Conservation (phyloP, 2,113 vertebrate species). For the Campylorhamphus procurvoides region DNA sequence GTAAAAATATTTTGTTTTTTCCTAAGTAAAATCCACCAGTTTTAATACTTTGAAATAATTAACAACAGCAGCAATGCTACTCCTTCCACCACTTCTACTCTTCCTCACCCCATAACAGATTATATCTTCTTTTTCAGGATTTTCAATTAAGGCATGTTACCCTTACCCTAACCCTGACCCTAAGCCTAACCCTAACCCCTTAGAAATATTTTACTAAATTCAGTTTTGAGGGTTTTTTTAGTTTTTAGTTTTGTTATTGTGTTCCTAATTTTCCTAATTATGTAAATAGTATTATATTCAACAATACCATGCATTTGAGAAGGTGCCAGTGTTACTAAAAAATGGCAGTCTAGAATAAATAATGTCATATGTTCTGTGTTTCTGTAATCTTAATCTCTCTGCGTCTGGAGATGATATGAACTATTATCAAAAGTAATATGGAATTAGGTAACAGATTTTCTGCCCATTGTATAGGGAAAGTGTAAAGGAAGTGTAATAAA, state of each 20-base stretch:
- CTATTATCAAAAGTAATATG: background rate
- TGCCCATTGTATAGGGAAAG: background rate
- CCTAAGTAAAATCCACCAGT: background rate
- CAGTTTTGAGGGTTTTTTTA: background rate
- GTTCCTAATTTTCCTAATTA: background rate
- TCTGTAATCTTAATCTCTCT: background rate
- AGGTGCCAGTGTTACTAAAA: background rate
- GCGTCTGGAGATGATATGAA: background rate
- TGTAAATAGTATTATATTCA: background rate
- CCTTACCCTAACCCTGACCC: too few species aligned
- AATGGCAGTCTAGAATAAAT: background rate
- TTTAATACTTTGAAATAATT: background rate
- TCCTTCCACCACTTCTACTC: background rate
- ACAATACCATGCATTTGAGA: background rate
- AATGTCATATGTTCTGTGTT: background rate
- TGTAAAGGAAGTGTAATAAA: background rate
- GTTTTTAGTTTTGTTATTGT: background rate
- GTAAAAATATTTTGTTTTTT: background rate
- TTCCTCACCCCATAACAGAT: accelerated
- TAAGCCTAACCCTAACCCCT: too few species aligned
- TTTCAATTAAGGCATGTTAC: background rate
- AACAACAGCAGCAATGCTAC: background rate
- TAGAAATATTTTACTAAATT: background rate
- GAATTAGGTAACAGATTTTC: background rate
- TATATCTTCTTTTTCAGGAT: background rate